phyloP scores from a whole-genome alignment of 2,888 invertebrate species.

The Dendrolimus houi region DNA sequence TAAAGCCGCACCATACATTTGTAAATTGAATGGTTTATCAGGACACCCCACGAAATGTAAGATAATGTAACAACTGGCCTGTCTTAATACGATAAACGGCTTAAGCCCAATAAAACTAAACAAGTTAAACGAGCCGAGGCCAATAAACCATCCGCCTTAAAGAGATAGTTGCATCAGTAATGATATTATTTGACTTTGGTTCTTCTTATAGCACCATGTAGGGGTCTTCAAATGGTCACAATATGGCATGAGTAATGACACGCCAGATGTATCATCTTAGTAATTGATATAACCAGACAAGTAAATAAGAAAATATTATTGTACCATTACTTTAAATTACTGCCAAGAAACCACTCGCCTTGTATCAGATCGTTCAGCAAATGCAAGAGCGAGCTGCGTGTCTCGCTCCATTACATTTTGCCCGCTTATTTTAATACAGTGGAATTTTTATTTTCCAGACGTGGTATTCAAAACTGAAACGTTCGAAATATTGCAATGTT shows the following conservation, averaged over 20 bases:
- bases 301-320: conserved; percentile 34
- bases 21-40: conserved; percentile 52
- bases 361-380: conserved; percentile 10
- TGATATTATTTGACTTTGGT: conserved; percentile 29
- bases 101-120: conserved; percentile 65
- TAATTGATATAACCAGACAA: conserved; percentile 42
- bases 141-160: conserved; percentile 49
- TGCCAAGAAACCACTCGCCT: conserved; percentile 20
- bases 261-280: conserved; percentile 27
- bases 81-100: conserved; percentile 68
- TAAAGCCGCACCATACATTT: conserved; percentile 27
- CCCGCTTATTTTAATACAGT: not conserved
- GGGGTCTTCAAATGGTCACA: conserved; percentile 15
- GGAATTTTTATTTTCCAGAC: not conserved
- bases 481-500: not conserved
- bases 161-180: conserved; percentile 37
- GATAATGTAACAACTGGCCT: conserved; percentile 45
- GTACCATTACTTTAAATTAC: conserved; percentile 28
- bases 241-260: conserved; percentile 38
- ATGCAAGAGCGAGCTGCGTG: conserved; percentile 5
- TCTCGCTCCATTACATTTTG: conserved; percentile 4
- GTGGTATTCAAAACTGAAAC: not conserved
- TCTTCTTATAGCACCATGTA: conserved; percentile 11
- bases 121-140: conserved; percentile 38
- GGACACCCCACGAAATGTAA: conserved; percentile 45